Conservation (phyloP, 1,140 invertebrate genomes). For the Bombus picipes region DNA sequence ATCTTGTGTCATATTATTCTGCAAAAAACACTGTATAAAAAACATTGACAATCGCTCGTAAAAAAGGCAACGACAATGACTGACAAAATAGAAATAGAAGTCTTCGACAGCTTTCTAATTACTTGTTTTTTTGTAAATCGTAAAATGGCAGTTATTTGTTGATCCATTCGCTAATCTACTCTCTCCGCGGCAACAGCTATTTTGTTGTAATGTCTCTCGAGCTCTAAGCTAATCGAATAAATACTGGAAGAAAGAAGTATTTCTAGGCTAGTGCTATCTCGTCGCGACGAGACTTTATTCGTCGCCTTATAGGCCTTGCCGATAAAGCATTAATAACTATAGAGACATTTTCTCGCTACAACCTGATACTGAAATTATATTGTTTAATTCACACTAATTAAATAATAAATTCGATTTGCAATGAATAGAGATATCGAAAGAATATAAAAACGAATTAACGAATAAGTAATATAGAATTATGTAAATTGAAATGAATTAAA, state of each 20-base stretch:
- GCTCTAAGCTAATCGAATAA: slow-evolving; percentile 75
- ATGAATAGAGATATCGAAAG: not conserved
- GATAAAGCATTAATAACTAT: slow-evolving; percentile 46
- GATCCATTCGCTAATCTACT: slow-evolving; percentile 48
- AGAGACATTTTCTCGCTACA: slow-evolving; percentile 25
- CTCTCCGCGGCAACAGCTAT: slow-evolving; percentile 40
- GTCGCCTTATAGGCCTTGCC: slow-evolving; percentile 59
- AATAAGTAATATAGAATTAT: not conserved
- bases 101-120: slow-evolving; percentile 26
- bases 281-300: slow-evolving; percentile 41
- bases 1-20: not conserved
- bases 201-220: slow-evolving; percentile 55
- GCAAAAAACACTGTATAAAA: slow-evolving; percentile 65
- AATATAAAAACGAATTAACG: not conserved
- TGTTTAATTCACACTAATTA: not conserved
- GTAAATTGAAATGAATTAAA: not conserved
- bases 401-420: not conserved
- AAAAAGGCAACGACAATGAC: slow-evolving; percentile 71
- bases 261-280: slow-evolving; percentile 69
- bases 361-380: slow-evolving; percentile 43
- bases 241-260: slow-evolving; percentile 79
- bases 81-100: slow-evolving; percentile 55
- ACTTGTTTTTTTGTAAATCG: slow-evolving; percentile 50
- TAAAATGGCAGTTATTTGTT: slow-evolving; percentile 73
- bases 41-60: slow-evolving; percentile 65